Percentiles rank a stretch among this genome's conserved stretches.
phyloP scores from a whole-genome alignment of 2,888 invertebrate species.

The Apodemia zela region DNA sequence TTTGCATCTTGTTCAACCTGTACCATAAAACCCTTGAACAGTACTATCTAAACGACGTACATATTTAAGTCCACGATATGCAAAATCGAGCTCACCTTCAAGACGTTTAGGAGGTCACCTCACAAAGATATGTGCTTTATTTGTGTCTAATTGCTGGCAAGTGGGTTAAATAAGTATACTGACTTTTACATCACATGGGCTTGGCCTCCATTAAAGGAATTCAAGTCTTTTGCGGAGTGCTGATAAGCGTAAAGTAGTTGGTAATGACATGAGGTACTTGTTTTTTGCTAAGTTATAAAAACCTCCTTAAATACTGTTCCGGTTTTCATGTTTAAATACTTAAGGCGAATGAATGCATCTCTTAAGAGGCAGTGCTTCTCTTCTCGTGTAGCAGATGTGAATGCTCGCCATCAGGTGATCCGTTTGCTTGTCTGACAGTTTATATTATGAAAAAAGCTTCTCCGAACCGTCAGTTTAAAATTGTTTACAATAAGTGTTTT shows the following conservation, averaged over 20 bases:
- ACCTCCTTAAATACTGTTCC: not conserved
- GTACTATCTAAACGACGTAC: conserved; percentile 16
- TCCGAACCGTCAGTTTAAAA: too few relatives aligned
- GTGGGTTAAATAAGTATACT: conserved; percentile 24
- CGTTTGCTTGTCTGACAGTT: too few relatives aligned
- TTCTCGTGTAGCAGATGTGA: too few relatives aligned
- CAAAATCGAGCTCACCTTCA: conserved; percentile 27
- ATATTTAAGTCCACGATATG: conserved; percentile 21
- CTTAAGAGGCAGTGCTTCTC: too few relatives aligned
- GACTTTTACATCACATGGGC: conserved; percentile 11
- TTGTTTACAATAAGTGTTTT: too few relatives aligned
- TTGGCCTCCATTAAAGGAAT: conserved; percentile 17
- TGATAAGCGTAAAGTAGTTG: conserved; percentile 5
- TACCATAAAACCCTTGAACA: conserved; percentile 10
- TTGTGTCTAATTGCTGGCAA: conserved; percentile 25
- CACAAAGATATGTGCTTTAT: conserved; percentile 26
- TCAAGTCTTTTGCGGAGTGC: not conserved
- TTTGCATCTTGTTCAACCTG: not conserved
- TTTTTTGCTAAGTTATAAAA: not conserved
- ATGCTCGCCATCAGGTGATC: too few relatives aligned
- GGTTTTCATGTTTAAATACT: too few relatives aligned
- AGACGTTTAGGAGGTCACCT: conserved; percentile 26
- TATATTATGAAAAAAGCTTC: too few relatives aligned
- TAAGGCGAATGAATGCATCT: too few relatives aligned
- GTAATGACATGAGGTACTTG: not conserved